Evolutionary conservation across 2,888 invertebrate genomes (phyloP).

Genomic region (Acleris literana): DNA sequence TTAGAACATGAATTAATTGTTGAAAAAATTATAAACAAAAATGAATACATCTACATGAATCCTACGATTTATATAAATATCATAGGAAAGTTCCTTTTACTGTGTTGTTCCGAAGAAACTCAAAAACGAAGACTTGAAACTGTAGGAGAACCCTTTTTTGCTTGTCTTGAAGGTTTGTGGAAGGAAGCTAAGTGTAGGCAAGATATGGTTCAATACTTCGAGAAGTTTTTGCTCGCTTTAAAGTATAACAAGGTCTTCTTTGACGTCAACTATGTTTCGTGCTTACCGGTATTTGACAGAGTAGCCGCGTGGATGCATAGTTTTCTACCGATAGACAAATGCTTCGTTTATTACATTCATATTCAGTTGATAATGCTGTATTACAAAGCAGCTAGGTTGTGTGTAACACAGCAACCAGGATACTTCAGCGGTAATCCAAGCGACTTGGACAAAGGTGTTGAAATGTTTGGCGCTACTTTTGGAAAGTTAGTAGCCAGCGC

Average conservation of each 20-base stretch:
- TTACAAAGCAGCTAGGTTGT: constrained; percentile 11
- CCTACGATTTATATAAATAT: background rate
- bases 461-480: constrained; percentile 21
- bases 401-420: constrained; percentile 5
- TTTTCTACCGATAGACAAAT: constrained; percentile 13
- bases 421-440: constrained; percentile 1
- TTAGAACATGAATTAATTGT: constrained; percentile 1
- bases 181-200: background rate
- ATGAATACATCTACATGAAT: background rate
- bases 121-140: constrained; percentile 4
- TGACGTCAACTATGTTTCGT: constrained; percentile 15
- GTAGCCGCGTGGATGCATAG: constrained; percentile 11
- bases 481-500: constrained; percentile 13
- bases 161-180: constrained; percentile 6
- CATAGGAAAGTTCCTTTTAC: constrained; percentile 16
- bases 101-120: constrained; percentile 11
- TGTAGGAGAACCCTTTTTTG: constrained; percentile 12
- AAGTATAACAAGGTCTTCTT: constrained; percentile 28
- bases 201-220: background rate
- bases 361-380: constrained; percentile 25
- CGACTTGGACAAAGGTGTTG: constrained; percentile 22
- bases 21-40: background rate
- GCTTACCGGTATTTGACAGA: constrained; percentile 21
- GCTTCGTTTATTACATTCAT: constrained; percentile 8
- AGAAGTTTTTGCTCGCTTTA: constrained; percentile 8